These are phyloP conservation scores for Agrochola circellaris DNA, from an alignment of 2,888 invertebrate genomes.

Conservation along the genomic window DNA sequence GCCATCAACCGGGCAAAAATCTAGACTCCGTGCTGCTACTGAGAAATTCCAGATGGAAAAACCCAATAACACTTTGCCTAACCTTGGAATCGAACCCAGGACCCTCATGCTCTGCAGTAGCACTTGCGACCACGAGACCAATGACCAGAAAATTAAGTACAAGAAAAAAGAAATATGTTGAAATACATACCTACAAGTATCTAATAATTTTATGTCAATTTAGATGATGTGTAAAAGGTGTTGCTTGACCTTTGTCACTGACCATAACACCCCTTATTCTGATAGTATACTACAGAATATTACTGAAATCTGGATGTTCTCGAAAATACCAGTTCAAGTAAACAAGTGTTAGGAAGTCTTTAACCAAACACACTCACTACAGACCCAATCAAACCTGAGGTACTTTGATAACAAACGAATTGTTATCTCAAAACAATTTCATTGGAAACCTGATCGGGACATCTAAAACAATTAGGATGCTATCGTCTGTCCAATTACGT, in stretches of 20 bases:
- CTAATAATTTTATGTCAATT: not conserved
- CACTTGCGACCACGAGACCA: no score
- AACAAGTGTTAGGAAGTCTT: not conserved
- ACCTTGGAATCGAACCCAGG: no score
- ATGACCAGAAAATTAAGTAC: no score
- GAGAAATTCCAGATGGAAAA: no score
- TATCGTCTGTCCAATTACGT: constrained; percentile 18
- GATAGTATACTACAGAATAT: not conserved
- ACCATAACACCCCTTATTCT: not conserved
- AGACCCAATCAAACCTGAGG: not conserved
- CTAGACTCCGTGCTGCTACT: no score
- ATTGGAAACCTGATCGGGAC: constrained; percentile 3
- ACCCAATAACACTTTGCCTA: no score
- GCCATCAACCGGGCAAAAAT: no score
- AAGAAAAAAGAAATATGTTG: no score
- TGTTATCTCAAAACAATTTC: constrained; percentile 5
- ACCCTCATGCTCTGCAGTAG: no score
- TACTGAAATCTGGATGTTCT: not conserved
- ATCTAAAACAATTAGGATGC: constrained; percentile 21
- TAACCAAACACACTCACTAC: not conserved
- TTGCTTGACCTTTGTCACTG: no score
- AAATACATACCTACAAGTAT: not conserved
- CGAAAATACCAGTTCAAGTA: not conserved
- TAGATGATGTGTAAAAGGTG: not conserved
- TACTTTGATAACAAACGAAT: not conserved